A percentile compares a stretch with the other conserved stretches of the same genome.
phyloP scores from a whole-genome alignment of 2,888 invertebrate species.

The Caradrina clavipalpis region DNA sequence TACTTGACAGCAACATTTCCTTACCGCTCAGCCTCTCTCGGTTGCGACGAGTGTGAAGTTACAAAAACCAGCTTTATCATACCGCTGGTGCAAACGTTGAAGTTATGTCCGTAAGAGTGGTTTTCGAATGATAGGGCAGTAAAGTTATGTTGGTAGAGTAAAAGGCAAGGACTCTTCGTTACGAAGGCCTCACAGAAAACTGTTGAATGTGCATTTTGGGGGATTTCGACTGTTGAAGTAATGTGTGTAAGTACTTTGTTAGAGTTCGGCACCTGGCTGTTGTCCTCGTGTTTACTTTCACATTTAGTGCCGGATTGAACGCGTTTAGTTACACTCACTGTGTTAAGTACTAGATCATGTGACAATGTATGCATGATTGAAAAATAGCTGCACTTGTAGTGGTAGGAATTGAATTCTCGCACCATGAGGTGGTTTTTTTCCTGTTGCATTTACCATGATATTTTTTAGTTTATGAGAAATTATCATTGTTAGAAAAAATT shows the following conservation, averaged over 20 bases:
- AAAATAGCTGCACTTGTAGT: not conserved
- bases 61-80: slow-evolving; percentile 19
- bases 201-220: slow-evolving; percentile 75
- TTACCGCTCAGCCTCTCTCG: slow-evolving; percentile 64
- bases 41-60: slow-evolving; percentile 66
- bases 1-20: slow-evolving; percentile 68
- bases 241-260: slow-evolving; percentile 51
- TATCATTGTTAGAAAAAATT: not conserved
- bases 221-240: slow-evolving; percentile 59
- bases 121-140: slow-evolving; percentile 3
- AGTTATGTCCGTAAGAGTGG: not conserved
- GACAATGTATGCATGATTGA: too few species aligned
- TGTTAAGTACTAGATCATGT: not conserved
- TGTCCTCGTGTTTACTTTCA: slow-evolving; percentile 47
- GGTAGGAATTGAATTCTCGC: not conserved
- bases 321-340: not conserved
- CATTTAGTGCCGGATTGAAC: slow-evolving; percentile 36
- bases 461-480: not conserved
- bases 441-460: not conserved
- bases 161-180: slow-evolving; percentile 73
- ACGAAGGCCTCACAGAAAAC: slow-evolving; percentile 68
- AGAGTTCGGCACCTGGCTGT: slow-evolving; percentile 28
- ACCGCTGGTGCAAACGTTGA: slow-evolving; percentile 22
- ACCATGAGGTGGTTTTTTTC: not conserved
- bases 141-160: slow-evolving; percentile 47